A percentile compares a stretch with the other conserved stretches of the same genome.
Evolutionary conservation across 2,888 invertebrate genomes (phyloP).

Genomic region (Stenotaenia linearis): DNA sequence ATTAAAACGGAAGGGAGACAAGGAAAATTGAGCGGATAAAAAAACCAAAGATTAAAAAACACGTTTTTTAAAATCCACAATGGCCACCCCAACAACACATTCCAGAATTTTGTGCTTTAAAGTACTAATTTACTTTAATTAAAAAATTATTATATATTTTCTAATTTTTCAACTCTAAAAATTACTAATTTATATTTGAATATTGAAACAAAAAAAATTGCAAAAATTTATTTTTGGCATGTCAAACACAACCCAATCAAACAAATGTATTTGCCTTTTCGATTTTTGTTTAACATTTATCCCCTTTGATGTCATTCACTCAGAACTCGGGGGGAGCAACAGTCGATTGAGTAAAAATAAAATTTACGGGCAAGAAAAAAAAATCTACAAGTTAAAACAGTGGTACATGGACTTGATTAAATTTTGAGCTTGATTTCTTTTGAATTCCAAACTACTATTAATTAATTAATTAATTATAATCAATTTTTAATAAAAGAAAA

Average conservation of each 20-base stretch:
- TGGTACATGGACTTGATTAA: constrained; percentile 29
- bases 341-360: constrained; percentile 26
- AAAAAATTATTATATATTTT: neutral
- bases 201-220: neutral
- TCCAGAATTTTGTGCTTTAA: neutral
- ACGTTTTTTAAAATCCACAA: neutral
- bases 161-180: neutral
- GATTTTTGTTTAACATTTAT: constrained; percentile 19
- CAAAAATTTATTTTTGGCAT: neutral
- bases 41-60: neutral
- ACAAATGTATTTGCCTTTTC: constrained; percentile 17
- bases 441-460: neutral
- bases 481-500: neutral
- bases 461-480: neutral
- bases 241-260: neutral
- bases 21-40: constrained; percentile 13
- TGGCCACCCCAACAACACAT: constrained; percentile 19
- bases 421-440: neutral
- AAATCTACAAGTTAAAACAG: constrained; percentile 26
- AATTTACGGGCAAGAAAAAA: neutral
- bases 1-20: neutral
- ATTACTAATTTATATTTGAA: neutral
- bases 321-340: constrained; percentile 36
- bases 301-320: constrained; percentile 37
- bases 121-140: neutral